Conservation (phyloP, 1,140 invertebrate species). For the Dufourea novaeangliae region DNA sequence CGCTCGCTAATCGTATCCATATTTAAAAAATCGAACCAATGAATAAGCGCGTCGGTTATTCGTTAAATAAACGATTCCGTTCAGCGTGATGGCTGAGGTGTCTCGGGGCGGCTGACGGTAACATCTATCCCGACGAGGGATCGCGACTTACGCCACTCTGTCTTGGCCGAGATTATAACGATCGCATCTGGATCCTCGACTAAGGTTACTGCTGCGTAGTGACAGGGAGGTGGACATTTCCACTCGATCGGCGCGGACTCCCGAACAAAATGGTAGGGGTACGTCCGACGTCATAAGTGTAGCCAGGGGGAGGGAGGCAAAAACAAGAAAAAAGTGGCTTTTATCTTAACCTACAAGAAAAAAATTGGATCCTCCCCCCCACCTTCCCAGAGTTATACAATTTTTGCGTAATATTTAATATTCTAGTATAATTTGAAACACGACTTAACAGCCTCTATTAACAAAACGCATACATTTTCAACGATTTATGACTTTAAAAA, state of each 20-base stretch:
- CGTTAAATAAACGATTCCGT: slow-evolving; percentile 72
- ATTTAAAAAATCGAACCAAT: slow-evolving; percentile 34
- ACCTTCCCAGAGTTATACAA: too few relatives aligned
- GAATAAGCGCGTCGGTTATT: slow-evolving; percentile 62
- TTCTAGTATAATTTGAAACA: too few relatives aligned
- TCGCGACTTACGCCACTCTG: slow-evolving; percentile 62
- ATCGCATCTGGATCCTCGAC: slow-evolving; percentile 61
- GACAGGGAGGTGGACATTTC: slow-evolving; percentile 44
- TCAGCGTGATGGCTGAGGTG: slow-evolving; percentile 71
- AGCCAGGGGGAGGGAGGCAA: too few relatives aligned
- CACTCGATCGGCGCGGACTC: slow-evolving; percentile 16
- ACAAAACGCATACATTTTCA: too few relatives aligned
- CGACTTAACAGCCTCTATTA: too few relatives aligned
- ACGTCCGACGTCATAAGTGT: neutral
- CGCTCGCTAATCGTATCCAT: neutral
- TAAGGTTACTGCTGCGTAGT: slow-evolving; percentile 53
- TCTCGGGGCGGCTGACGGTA: slow-evolving; percentile 67
- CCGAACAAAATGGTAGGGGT: slow-evolving; percentile 1
- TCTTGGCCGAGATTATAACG: slow-evolving; percentile 54
- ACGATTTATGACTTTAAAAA: too few relatives aligned
- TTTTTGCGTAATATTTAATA: too few relatives aligned
- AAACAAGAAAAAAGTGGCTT: too few relatives aligned
- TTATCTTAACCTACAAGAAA: too few relatives aligned
- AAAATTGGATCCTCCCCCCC: too few relatives aligned
- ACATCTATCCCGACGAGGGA: slow-evolving; percentile 67